These are phyloP conservation scores for Huso huso DNA, from an alignment of 2,797 vertebrate species.

Conservation along the genomic window DNA sequence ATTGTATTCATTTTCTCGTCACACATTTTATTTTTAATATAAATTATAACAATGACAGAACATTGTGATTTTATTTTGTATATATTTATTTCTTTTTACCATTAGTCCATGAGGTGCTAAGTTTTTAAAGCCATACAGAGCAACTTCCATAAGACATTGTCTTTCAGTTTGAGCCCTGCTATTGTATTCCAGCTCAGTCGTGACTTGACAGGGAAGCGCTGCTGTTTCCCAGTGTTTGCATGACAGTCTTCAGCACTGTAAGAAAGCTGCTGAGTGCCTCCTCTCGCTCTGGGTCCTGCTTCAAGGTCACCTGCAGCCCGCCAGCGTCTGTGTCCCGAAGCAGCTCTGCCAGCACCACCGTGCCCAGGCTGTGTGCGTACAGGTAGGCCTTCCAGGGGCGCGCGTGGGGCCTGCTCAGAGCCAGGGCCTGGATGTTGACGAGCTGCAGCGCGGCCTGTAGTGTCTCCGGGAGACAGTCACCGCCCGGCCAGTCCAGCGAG, in stretches of 20 bases:
- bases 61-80: too few relatives aligned
- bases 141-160: too few relatives aligned
- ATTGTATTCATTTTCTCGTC: too few relatives aligned
- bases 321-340: constrained; percentile 32
- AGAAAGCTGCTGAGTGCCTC: constrained; percentile 55
- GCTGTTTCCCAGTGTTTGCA: constrained; percentile 45
- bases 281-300: constrained; percentile 58
- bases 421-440: constrained; percentile 83
- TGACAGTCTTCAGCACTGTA: constrained; percentile 55
- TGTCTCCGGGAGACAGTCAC: constrained; percentile 50
- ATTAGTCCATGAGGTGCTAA: too few relatives aligned
- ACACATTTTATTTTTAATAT: too few relatives aligned
- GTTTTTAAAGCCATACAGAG: too few relatives aligned
- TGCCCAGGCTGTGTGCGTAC: constrained; percentile 59
- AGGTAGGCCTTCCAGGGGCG: constrained; percentile 86
- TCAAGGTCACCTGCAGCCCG: constrained; percentile 59
- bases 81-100: too few relatives aligned
- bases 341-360: constrained; percentile 75
- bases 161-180: too few relatives aligned
- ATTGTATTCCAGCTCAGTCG: too few relatives aligned
- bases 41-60: too few relatives aligned
- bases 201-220: not conserved
- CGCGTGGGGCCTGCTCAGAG: constrained; percentile 66
- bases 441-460: constrained; percentile 77
- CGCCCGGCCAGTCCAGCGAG: constrained; percentile 46